Evolutionary conservation across 2,888 invertebrate genomes (phyloP).

Genomic region (Petrolisthes manimaculis): DNA sequence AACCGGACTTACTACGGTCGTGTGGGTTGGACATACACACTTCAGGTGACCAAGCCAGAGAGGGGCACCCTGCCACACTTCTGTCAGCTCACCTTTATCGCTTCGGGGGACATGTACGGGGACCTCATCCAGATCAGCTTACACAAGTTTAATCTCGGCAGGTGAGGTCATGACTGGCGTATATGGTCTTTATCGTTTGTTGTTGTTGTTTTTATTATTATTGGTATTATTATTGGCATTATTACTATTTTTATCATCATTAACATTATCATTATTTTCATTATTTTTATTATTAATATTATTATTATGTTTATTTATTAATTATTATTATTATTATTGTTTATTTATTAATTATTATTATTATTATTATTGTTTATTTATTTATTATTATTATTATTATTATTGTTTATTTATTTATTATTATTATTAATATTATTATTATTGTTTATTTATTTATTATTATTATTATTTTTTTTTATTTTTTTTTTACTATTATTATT

Average conservation of each 20-base stretch:
- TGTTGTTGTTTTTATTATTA: no score
- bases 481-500: no score
- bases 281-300: no score
- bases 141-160: slow-evolving; percentile 86
- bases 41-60: slow-evolving; percentile 79
- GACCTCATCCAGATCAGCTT: slow-evolving; percentile 87
- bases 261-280: no score
- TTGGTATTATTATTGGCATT: no score
- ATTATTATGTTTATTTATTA: no score
- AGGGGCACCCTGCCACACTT: slow-evolving; percentile 83
- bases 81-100: slow-evolving; percentile 86
- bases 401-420: background rate
- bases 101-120: slow-evolving; percentile 82
- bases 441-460: background rate
- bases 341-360: no score
- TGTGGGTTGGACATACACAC: slow-evolving; percentile 81
- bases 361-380: no score
- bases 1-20: slow-evolving; percentile 87
- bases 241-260: no score
- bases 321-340: no score
- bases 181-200: no score
- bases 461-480: background rate
- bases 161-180: slow-evolving; percentile 70
- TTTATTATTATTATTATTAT: no score
- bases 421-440: background rate